Percentiles rank a stretch among this genome's conserved stretches.
phyloP scores from a whole-genome alignment of 2,888 invertebrate species.

The Bembecia ichneumoniformis region DNA sequence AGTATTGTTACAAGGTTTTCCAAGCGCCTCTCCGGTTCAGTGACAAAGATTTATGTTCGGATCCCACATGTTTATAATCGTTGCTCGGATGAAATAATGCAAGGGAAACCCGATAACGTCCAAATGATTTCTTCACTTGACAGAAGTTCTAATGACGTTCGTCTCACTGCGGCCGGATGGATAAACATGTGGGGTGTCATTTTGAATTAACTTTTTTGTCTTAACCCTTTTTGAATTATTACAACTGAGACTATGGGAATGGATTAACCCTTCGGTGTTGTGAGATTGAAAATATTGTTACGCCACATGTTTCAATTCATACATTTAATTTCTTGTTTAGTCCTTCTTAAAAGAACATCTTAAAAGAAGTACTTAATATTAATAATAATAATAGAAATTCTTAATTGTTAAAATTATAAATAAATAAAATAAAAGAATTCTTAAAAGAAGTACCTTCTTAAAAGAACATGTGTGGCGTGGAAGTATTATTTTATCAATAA shows the following conservation, averaged over 20 bases:
- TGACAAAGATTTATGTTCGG: slow-evolving; percentile 54
- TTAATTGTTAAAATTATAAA: no score
- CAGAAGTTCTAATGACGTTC: slow-evolving; percentile 39
- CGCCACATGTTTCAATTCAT: no score
- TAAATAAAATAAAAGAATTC: no score
- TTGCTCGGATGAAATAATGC: slow-evolving; percentile 41
- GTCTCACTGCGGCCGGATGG: slow-evolving; percentile 31
- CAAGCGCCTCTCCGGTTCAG: not conserved
- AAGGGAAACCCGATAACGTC: slow-evolving; percentile 38
- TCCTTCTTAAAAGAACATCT: no score
- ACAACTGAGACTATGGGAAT: slow-evolving; percentile 45
- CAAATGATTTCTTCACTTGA: slow-evolving; percentile 48
- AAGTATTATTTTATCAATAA: no score
- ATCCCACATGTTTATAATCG: slow-evolving; percentile 65
- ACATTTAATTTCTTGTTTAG: no score
- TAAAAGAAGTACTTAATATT: no score
- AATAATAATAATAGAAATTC: no score
- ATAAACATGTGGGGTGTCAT: slow-evolving; percentile 43
- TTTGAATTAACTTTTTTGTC: slow-evolving; percentile 49
- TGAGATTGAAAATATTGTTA: no score
- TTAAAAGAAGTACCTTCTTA: no score
- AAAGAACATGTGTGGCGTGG: no score
- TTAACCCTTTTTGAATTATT: slow-evolving; percentile 65
- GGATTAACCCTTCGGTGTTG: slow-evolving; percentile 5
- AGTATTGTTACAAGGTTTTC: not conserved